phyloP scores from a whole-genome alignment of 2,888 invertebrate species.

The Podotricha telesiphe region DNA sequence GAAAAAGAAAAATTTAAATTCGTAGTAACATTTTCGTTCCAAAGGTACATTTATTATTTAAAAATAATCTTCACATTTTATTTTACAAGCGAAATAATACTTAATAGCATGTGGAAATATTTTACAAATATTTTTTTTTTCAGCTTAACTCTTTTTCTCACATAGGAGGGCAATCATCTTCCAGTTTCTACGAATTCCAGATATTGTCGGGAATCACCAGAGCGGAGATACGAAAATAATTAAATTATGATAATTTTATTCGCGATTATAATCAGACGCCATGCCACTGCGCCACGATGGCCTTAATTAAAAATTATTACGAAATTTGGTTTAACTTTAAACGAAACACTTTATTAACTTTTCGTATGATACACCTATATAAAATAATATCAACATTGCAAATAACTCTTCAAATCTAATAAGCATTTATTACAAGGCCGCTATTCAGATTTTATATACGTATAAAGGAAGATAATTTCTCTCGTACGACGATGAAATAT shows the following conservation, averaged over 20 bases:
- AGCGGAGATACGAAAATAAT: too few relatives aligned
- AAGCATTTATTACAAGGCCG: slow-evolving; percentile 21
- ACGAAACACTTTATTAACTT: not conserved
- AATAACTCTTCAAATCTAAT: slow-evolving; percentile 11
- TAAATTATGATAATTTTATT: too few relatives aligned
- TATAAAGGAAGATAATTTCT: slow-evolving; percentile 22
- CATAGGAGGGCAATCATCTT: too few relatives aligned
- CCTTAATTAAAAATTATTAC: too few relatives aligned
- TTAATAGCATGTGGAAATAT: not conserved
- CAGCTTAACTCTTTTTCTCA: too few relatives aligned
- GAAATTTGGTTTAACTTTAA: not conserved
- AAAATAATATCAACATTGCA: slow-evolving; percentile 2
- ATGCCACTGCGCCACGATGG: too few relatives aligned
- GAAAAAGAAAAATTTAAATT: not conserved
- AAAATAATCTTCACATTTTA: not conserved
- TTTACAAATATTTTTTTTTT: too few relatives aligned
- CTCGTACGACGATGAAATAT: slow-evolving; percentile 4
- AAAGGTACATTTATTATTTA: not conserved
- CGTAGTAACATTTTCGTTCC: not conserved
- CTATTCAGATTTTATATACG: slow-evolving; percentile 18
- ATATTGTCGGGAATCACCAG: too few relatives aligned
- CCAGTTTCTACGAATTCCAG: too few relatives aligned
- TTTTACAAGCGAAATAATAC: not conserved
- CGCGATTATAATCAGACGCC: too few relatives aligned
- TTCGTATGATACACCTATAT: not conserved